Conservation (phyloP, 1,140 invertebrate species). For the Trachymyrmex septentrionalis region DNA sequence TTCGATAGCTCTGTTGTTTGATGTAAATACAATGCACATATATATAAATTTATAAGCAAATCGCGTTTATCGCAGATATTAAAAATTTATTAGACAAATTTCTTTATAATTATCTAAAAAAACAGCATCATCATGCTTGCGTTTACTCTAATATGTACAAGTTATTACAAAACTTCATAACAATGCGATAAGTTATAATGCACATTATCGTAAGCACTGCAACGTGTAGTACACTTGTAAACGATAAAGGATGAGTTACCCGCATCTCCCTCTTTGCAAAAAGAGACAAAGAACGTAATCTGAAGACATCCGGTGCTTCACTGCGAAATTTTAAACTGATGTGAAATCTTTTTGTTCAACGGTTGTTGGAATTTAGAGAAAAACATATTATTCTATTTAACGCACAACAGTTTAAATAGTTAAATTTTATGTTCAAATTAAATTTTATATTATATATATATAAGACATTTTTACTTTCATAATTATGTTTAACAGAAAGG, state of each 20-base stretch:
- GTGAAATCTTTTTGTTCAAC: background rate
- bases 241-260: constrained; percentile 62
- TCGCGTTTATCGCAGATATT: too few species aligned
- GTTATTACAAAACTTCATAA: constrained; percentile 15
- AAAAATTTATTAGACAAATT: background rate
- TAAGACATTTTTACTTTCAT: background rate
- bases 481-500: background rate
- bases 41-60: background rate
- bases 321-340: constrained; percentile 39
- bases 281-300: constrained; percentile 22
- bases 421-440: background rate
- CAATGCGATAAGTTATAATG: background rate
- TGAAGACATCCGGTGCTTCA: constrained; percentile 41
- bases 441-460: too few species aligned
- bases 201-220: background rate
- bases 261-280: constrained; percentile 59
- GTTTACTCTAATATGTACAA: background rate
- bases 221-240: constrained; percentile 7
- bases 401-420: background rate
- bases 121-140: background rate
- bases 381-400: constrained; percentile 6
- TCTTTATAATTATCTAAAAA: background rate
- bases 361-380: background rate
- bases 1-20: background rate
- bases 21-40: background rate